Percentiles rank a stretch among this genome's conserved stretches.
These are phyloP conservation scores for Muntiacus muntjak DNA, from an alignment of 2,113 vertebrate genomes.

Conservation along the genomic window DNA sequence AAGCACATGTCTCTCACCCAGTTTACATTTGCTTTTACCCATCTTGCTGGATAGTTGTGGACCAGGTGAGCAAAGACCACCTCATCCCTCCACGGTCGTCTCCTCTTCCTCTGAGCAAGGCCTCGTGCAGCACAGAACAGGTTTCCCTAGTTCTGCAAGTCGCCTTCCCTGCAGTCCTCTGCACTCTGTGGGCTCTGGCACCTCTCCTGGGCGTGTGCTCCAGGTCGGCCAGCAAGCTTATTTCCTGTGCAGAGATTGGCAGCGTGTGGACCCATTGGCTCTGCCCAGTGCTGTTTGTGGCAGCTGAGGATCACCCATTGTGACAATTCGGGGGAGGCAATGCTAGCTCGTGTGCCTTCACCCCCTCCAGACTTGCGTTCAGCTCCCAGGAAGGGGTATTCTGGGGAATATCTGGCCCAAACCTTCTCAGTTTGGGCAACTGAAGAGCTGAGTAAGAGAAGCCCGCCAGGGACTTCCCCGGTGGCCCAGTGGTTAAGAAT, in stretches of 20 bases:
- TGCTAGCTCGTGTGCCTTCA: accelerated
- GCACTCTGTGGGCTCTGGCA: background rate
- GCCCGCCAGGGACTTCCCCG: background rate
- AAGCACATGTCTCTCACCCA: background rate
- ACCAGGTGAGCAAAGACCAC: background rate
- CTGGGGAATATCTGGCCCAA: background rate
- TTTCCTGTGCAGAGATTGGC: background rate
- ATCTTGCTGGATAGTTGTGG: background rate
- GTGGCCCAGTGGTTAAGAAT: background rate
- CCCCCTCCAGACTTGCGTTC: background rate
- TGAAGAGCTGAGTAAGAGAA: background rate
- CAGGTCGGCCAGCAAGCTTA: background rate
- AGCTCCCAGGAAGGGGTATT: background rate
- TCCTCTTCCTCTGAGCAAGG: background rate
- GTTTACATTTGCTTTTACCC: background rate
- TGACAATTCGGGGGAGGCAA: background rate
- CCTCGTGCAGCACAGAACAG: background rate
- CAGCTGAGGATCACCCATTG: background rate
- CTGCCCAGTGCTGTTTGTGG: background rate
- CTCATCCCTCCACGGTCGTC: background rate
- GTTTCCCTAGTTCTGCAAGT: background rate
- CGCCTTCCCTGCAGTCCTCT: background rate
- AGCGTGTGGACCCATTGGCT: background rate
- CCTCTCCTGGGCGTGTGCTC: background rate
- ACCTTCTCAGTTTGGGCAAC: background rate